phyloP scores from a whole-genome alignment of 2,113 vertebrate genomes.

The Ageneiosus marmoratus region DNA sequence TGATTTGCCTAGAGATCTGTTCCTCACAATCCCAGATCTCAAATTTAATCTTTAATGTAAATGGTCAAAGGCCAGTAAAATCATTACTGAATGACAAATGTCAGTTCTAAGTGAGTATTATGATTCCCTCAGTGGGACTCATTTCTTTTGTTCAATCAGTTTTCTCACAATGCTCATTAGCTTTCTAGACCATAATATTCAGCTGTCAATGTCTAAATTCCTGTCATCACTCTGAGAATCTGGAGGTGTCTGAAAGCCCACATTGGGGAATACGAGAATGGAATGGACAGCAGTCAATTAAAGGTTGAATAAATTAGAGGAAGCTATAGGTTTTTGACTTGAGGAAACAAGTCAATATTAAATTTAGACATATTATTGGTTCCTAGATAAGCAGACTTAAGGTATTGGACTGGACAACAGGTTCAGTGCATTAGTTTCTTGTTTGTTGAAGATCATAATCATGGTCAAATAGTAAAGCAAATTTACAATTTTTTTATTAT shows the following conservation, averaged over 20 bases:
- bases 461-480: background rate
- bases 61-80: constrained; percentile 56
- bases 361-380: background rate
- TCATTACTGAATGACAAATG: constrained; percentile 63
- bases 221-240: constrained; percentile 63
- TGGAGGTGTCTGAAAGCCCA: constrained; percentile 56
- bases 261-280: constrained; percentile 32
- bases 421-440: background rate
- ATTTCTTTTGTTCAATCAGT: constrained; percentile 61
- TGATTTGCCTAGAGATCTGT: background rate
- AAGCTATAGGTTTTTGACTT: constrained; percentile 27
- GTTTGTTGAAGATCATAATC: background rate
- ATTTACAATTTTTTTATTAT: background rate
- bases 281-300: constrained; percentile 57
- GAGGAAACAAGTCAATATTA: background rate
- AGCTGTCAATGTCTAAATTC: constrained; percentile 74
- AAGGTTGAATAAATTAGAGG: constrained; percentile 71
- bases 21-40: constrained; percentile 7
- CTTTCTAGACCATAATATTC: constrained; percentile 72
- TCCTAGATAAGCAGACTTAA: background rate
- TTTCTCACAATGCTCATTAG: constrained; percentile 66
- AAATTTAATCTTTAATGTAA: constrained; percentile 30
- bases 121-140: constrained; percentile 59
- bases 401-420: background rate
- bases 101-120: constrained; percentile 60